These are phyloP conservation scores for Scolopax bukidnonensis DNA, from an alignment of 2,797 vertebrate species.

Conservation along the genomic window DNA sequence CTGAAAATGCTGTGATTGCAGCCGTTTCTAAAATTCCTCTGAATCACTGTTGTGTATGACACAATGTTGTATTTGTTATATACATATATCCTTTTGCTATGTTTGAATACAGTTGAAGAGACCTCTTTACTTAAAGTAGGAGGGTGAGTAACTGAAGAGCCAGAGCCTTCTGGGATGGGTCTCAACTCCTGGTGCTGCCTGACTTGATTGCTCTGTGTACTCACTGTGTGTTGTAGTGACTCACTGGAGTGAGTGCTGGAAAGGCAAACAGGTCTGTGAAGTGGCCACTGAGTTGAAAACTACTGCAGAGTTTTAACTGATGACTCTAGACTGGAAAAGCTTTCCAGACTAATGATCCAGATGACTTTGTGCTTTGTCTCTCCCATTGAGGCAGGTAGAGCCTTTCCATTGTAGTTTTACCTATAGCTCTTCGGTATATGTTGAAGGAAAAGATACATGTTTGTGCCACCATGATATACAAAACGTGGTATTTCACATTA, in stretches of 20 bases:
- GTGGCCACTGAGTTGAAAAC: background rate
- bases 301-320: background rate
- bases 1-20: no score
- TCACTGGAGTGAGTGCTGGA: background rate
- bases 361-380: background rate
- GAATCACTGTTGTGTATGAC: accelerated
- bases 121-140: background rate
- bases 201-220: background rate
- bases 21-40: background rate
- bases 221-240: accelerated
- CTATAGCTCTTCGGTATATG: background rate
- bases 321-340: background rate
- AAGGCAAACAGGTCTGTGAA: background rate
- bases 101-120: background rate
- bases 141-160: background rate
- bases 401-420: background rate
- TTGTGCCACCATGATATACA: background rate
- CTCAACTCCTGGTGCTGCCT: no score
- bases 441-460: accelerated
- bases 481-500: background rate
- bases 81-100: accelerated
- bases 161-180: background rate
- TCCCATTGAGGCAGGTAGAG: background rate
- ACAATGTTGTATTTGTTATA: background rate
- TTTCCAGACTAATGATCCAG: background rate